These are phyloP conservation scores for Drosophila sechellia DNA, from an alignment of 1,140 invertebrate species.

Conservation along the genomic window DNA sequence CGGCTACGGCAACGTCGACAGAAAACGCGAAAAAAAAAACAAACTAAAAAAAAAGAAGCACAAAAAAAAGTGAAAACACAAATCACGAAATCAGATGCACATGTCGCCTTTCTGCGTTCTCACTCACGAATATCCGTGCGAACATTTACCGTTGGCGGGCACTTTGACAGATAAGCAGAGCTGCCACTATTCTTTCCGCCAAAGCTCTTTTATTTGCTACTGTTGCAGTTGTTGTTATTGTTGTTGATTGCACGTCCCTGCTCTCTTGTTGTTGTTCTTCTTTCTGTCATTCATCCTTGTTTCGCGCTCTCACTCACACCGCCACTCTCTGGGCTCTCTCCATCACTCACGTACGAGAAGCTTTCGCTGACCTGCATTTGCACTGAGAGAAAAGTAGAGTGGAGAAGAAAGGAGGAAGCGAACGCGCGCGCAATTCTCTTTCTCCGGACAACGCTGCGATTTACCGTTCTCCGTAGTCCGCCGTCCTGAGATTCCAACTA, in stretches of 20 bases:
- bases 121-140: constrained; percentile 14
- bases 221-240: no score
- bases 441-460: constrained; percentile 15
- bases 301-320: neutral
- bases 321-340: neutral
- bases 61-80: constrained; percentile 23
- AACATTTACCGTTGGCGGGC: constrained; percentile 5
- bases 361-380: constrained; percentile 3
- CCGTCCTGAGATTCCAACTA: constrained; percentile 47
- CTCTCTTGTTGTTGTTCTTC: neutral
- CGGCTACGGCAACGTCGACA: constrained; percentile 67
- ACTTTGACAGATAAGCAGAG: no score
- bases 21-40: constrained; percentile 51
- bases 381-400: constrained; percentile 33
- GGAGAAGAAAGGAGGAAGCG: no score
- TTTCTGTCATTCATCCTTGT: neutral
- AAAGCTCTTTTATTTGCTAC: constrained; percentile 1
- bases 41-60: constrained; percentile 41
- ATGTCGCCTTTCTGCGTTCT: constrained; percentile 16
- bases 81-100: constrained; percentile 51
- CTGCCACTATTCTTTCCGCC: neutral
- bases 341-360: neutral
- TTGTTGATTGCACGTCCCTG: neutral
- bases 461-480: constrained; percentile 27
- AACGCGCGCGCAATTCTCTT: constrained; percentile 3